A percentile compares a stretch with the other conserved stretches of the same genome.
Evolutionary conservation across 2,888 invertebrate species (phyloP).

Genomic region (Sphaeridia pumilis): DNA sequence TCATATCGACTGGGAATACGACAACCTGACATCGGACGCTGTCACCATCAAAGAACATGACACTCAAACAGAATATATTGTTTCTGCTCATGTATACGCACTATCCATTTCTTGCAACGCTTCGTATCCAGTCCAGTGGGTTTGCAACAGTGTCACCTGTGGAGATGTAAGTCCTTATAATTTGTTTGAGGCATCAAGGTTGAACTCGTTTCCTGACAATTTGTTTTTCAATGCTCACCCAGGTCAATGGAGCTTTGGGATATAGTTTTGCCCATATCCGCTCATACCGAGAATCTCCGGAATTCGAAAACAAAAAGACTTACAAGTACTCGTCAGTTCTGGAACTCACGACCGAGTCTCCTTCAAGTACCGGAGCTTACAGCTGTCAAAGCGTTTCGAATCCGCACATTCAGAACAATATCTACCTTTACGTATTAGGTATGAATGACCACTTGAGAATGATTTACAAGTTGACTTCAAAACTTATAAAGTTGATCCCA

Average conservation of each 20-base stretch:
- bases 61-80: conserved; percentile 20
- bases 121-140: conserved; percentile 30
- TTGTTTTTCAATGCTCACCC: background rate
- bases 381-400: conserved; percentile 25
- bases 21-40: conserved; percentile 9
- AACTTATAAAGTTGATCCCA: too few species aligned
- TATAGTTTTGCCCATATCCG: background rate
- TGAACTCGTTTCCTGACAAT: too few species aligned
- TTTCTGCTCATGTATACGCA: conserved; percentile 17
- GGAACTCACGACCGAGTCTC: conserved; percentile 13
- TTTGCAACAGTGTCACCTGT: conserved; percentile 2
- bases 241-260: background rate
- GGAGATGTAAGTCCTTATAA: background rate
- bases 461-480: background rate
- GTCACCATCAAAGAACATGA: conserved; percentile 1
- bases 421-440: conserved; percentile 34
- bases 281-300: conserved; percentile 2
- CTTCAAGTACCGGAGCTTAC: conserved; percentile 26
- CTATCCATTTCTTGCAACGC: conserved; percentile 27
- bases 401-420: conserved; percentile 19
- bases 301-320: conserved; percentile 23
- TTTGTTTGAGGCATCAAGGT: too few species aligned
- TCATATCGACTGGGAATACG: conserved; percentile 11
- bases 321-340: conserved; percentile 24
- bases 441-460: background rate